These are phyloP conservation scores for Oryzias curvinotus DNA, from an alignment of 2,113 vertebrate species.

Conservation along the genomic window DNA sequence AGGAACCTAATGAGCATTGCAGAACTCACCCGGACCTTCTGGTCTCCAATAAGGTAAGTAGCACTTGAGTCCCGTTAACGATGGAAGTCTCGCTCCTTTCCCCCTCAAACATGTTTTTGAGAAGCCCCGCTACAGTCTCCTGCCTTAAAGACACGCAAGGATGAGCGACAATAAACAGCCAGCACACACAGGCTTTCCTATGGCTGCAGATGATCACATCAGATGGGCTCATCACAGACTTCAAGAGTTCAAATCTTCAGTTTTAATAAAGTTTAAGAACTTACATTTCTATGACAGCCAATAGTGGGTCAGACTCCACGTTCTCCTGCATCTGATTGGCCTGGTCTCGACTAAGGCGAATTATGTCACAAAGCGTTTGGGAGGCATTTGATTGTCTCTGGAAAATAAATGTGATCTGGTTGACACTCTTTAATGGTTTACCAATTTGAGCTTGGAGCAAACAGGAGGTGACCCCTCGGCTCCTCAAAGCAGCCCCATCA, in stretches of 20 bases:
- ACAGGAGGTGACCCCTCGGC: too few relatives aligned
- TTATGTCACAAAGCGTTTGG: conserved; percentile 94
- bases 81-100: conserved; percentile 87
- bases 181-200: neutral
- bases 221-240: too few relatives aligned
- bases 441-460: too few relatives aligned
- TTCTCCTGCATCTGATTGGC: conserved; percentile 87
- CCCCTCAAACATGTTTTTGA: conserved; percentile 93
- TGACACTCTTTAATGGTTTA: too few relatives aligned
- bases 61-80: conserved; percentile 91
- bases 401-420: conserved; percentile 12
- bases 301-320: conserved; percentile 86
- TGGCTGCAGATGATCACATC: too few relatives aligned
- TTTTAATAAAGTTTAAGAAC: conserved; percentile 54
- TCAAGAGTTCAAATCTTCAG: neutral
- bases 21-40: conserved; percentile 86
- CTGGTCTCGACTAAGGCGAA: conserved; percentile 95
- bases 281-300: conserved; percentile 92
- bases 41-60: conserved; percentile 90
- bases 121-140: conserved; percentile 89
- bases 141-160: conserved; percentile 77
- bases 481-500: neutral
- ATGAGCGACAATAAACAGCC: neutral
- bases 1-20: neutral
- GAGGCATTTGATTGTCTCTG: conserved; percentile 97